These are phyloP conservation scores for Octodonta nipae DNA, from an alignment of 2,888 invertebrate species.

Conservation along the genomic window DNA sequence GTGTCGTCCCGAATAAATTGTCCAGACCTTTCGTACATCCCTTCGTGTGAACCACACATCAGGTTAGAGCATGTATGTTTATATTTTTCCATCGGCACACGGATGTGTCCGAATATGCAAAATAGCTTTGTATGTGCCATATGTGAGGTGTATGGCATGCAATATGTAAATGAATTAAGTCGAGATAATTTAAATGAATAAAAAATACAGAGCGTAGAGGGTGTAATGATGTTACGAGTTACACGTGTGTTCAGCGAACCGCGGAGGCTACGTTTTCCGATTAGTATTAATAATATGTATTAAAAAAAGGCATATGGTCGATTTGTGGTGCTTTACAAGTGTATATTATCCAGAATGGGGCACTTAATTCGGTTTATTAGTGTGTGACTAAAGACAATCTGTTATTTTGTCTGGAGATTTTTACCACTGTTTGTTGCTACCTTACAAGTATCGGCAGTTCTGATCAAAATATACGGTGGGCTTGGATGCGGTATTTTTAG, in stretches of 20 bases:
- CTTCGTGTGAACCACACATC: neutral
- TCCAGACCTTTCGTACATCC: too few species aligned
- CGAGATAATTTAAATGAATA: constrained; percentile 31
- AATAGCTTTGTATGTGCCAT: constrained; percentile 23
- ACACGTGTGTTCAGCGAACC: constrained; percentile 28
- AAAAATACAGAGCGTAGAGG: constrained; percentile 26
- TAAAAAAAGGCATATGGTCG: constrained; percentile 26
- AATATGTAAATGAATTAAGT: constrained; percentile 29
- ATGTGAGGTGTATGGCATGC: constrained; percentile 27
- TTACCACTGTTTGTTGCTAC: too few species aligned
- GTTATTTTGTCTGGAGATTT: too few species aligned
- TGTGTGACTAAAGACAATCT: too few species aligned
- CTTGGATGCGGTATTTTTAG: too few species aligned
- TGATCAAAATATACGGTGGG: too few species aligned
- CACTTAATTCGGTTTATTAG: too few species aligned
- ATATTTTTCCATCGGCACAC: neutral
- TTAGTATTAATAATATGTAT: constrained; percentile 26
- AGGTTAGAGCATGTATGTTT: neutral
- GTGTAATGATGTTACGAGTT: constrained; percentile 26
- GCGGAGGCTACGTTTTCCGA: constrained; percentile 26
- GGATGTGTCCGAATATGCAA: constrained; percentile 17
- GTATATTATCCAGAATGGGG: too few species aligned
- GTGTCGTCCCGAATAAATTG: too few species aligned
- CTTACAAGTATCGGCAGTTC: too few species aligned
- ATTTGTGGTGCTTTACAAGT: too few species aligned